Conservation (phyloP, 1,140 invertebrate species). For the Temnothorax curvispinosus region DNA sequence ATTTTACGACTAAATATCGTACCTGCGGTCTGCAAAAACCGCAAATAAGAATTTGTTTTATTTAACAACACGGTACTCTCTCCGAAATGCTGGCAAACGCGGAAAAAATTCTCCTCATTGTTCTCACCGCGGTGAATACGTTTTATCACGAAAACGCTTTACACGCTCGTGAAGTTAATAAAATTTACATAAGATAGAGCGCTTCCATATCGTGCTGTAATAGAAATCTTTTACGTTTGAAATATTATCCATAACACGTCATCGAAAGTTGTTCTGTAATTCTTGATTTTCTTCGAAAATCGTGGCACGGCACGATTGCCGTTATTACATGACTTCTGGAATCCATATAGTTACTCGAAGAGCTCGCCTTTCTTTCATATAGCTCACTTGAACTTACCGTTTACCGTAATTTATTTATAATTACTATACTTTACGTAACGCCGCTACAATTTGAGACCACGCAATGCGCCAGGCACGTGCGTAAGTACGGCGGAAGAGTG, state of each 20-base stretch:
- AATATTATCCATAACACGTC: background rate
- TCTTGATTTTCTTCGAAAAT: background rate
- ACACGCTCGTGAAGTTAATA: background rate
- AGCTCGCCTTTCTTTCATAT: background rate
- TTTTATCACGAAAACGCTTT: background rate
- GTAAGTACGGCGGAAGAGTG: background rate
- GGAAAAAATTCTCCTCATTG: background rate
- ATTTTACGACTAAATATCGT: background rate
- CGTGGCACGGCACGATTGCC: background rate
- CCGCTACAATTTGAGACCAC: background rate
- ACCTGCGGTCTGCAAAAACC: background rate
- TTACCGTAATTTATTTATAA: conserved; percentile 11
- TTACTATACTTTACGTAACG: conserved; percentile 23
- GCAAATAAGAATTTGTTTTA: conserved; percentile 3
- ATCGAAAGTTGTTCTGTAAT: background rate
- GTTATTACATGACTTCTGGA: background rate
- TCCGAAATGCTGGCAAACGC: background rate
- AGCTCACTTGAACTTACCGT: background rate
- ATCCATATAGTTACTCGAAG: background rate
- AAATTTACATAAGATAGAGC: background rate
- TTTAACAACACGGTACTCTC: background rate
- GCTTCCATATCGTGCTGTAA: background rate
- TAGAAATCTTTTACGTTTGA: background rate
- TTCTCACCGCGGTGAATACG: background rate
- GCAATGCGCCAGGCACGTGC: background rate